Conservation (phyloP, 35 echinoderm and acorn worm species). For the Hemicentrotus pulcherrimus region DNA sequence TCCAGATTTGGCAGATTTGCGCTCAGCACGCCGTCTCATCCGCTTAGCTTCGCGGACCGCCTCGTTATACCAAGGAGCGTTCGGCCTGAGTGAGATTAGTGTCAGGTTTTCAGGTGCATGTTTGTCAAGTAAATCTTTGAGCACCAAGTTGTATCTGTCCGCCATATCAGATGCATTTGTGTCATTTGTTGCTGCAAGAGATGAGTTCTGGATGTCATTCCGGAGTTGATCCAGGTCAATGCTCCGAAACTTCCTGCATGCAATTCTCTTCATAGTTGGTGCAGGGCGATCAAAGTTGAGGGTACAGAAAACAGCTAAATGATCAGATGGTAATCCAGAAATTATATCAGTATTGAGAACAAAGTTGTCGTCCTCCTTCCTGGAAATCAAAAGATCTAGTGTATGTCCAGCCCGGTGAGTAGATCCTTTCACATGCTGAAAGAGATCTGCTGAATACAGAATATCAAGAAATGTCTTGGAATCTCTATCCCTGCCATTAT, state of each 20-base stretch:
- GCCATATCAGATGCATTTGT: background rate
- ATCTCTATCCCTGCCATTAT: no score
- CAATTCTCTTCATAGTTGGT: slow-evolving; percentile 7
- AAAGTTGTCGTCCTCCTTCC: background rate
- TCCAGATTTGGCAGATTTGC: slow-evolving; percentile 38
- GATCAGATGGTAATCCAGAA: slow-evolving; percentile 42
- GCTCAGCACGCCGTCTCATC: slow-evolving; percentile 8
- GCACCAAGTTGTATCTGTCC: slow-evolving; percentile 17
- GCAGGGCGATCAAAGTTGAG: slow-evolving; percentile 53
- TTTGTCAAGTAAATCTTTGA: slow-evolving; percentile 32
- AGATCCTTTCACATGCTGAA: no score
- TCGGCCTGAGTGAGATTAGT: slow-evolving; percentile 22
- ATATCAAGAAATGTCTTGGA: no score
- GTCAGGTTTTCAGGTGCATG: slow-evolving; percentile 38
- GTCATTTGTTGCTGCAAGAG: background rate
- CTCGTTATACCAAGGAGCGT: slow-evolving; percentile 57
- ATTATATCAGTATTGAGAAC: background rate
- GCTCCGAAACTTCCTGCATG: slow-evolving; percentile 27
- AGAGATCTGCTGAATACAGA: no score
- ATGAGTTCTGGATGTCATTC: slow-evolving; percentile 23
- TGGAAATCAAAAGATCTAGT: slow-evolving; percentile 44
- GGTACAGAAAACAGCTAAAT: slow-evolving; percentile 17
- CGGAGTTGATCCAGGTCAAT: slow-evolving; percentile 15
- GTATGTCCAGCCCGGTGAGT: no score
- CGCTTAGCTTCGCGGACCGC: slow-evolving; percentile 27